Evolutionary conservation across 2,113 vertebrate genomes (phyloP).

Genomic region (Catharus minimus): DNA sequence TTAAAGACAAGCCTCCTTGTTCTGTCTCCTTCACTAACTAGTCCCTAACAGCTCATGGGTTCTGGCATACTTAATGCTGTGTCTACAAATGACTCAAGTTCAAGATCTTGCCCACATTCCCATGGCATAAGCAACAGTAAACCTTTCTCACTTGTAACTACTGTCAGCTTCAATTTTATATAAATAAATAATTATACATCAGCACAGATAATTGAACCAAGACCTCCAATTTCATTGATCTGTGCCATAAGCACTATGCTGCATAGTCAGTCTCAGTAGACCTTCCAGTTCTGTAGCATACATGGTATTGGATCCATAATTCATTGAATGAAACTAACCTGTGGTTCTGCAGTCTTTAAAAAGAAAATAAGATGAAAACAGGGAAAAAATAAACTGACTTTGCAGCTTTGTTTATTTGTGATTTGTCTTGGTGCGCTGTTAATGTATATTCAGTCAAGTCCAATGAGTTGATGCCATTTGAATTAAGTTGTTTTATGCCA

Average conservation of each 20-base stretch:
- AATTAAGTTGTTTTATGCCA: constrained; percentile 15
- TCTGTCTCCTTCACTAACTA: neutral
- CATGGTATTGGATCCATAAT: neutral
- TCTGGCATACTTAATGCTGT: neutral
- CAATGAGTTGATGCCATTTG: neutral
- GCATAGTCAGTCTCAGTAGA: neutral
- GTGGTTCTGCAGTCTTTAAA: neutral
- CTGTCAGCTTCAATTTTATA: neutral
- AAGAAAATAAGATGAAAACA: neutral
- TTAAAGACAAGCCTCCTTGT: neutral
- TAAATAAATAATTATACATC: neutral
- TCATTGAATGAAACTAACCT: neutral
- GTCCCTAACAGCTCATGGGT: neutral
- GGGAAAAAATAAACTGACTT: neutral
- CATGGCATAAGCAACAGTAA: neutral
- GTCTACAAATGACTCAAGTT: neutral
- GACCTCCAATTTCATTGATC: neutral
- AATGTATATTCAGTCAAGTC: neutral
- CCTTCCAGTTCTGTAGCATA: neutral
- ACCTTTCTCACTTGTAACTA: neutral
- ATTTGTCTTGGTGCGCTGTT: neutral
- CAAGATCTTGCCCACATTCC: neutral
- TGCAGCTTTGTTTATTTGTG: neutral
- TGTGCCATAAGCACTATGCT: neutral
- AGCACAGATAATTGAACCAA: neutral